A percentile compares a stretch with the other conserved stretches of the same genome.
Evolutionary conservation across 2,888 invertebrate species (phyloP).

Genomic region (Eupithecia inturbata): DNA sequence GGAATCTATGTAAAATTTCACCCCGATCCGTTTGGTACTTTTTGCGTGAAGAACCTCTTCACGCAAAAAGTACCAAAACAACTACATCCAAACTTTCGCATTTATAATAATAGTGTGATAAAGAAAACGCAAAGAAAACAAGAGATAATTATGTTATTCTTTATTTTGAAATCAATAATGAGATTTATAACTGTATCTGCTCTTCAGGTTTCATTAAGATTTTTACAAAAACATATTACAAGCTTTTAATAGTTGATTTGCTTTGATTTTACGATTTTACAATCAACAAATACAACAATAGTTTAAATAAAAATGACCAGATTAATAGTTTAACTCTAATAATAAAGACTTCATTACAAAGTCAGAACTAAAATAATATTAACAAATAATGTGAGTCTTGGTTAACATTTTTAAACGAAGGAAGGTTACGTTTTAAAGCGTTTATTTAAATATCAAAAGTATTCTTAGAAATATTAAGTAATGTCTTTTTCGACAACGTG

Average conservation of each 20-base stretch:
- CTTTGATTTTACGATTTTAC: constrained; percentile 77
- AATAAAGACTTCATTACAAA: constrained; percentile 77
- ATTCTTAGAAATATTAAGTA: constrained; percentile 75
- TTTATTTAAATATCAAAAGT: constrained; percentile 76
- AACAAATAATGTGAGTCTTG: constrained; percentile 82
- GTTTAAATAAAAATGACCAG: constrained; percentile 84
- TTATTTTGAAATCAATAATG: constrained; percentile 81
- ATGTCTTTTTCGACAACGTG: constrained; percentile 79
- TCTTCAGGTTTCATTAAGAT: constrained; percentile 71
- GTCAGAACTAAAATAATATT: constrained; percentile 80
- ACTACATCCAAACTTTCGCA: not conserved
- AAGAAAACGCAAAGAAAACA: constrained; percentile 35
- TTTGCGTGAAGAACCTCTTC: not conserved
- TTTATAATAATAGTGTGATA: not conserved
- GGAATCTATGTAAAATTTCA: no score
- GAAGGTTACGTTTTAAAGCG: constrained; percentile 81
- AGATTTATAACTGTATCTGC: constrained; percentile 77
- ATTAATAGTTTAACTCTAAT: constrained; percentile 82
- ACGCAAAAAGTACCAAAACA: not conserved
- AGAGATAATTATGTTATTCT: constrained; percentile 71
- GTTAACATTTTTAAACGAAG: constrained; percentile 79
- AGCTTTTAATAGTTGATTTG: constrained; percentile 77
- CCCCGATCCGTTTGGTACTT: not conserved
- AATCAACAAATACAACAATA: constrained; percentile 82
- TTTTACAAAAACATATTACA: constrained; percentile 77